Base-by-base conservation (phyloP, 2,113 vertebrate species). In the Tamias sibiricus region DNA sequence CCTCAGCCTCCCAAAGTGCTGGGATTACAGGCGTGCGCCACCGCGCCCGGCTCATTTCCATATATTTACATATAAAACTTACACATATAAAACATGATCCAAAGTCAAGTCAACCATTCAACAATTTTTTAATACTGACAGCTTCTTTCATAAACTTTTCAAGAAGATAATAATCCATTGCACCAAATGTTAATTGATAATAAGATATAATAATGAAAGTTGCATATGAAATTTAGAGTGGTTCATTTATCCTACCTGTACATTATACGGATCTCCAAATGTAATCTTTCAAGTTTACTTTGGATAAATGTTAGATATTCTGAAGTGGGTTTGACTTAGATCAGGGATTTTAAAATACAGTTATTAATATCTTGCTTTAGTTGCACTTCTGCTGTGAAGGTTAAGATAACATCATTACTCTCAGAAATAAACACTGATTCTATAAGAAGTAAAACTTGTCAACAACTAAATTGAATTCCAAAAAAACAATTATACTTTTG, bases 251-350 rank as follows among this genome's bases (percentile, higher is more conserved):
- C 26, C 13, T 80, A 37, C 12, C 40, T 87, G 69, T 49, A 91
- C 17, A 42, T 84, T 86, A 66, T 47, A 6, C 12, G 9, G 17
- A 47, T 81, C 84, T 86, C 92, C 93, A 96, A 98, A 97, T 16
- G 88, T 74, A 98, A 98, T 96, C 90, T 95, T 95, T 84, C 72
- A 62, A 66, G 66, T 62, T 44, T 87, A 37, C 26, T 82, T 97
- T 98, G 97, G 95, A 94, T 97, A 97, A 97, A 71, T 96, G 77
- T 98, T 97, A 97, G 84, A 85, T 98, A 94, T 90, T 98, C 87
- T 86, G 59, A 90, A 98, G 72, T 95, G 40, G 93, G 96, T 98
- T 97, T 95, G 90, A 97, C 82, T 97, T 96, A 97, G 91, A 98
- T 96, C 57, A 49, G 75, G 59, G 17, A 95, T 96, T 97, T 72